A percentile compares a stretch with the other conserved stretches of the same genome.
These are phyloP conservation scores for Meriones psammophilus DNA, from an alignment of 2,797 vertebrate species.

Conservation along the genomic window DNA sequence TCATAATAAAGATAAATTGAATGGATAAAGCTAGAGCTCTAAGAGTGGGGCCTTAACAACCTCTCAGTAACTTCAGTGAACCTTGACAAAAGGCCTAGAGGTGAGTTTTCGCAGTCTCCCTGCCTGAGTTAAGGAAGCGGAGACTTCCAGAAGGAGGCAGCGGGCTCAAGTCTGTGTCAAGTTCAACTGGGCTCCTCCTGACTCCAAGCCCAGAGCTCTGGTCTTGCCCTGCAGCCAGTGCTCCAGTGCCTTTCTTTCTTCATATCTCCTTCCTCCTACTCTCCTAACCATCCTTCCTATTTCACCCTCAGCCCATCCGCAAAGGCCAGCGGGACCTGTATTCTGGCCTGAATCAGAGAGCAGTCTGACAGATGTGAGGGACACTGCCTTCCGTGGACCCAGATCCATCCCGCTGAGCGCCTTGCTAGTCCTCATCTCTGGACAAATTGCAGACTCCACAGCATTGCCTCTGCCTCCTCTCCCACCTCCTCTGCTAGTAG, in stretches of 20 bases:
- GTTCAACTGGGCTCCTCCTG: background rate
- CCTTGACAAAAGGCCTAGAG: background rate
- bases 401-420: background rate
- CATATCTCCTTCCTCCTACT: background rate
- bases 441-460: conserved; percentile 8
- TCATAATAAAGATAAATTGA: conserved; percentile 10
- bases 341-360: conserved; percentile 86
- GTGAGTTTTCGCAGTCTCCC: background rate
- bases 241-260: background rate
- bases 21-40: background rate
- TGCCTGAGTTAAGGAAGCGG: background rate
- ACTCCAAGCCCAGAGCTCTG: background rate
- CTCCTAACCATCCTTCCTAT: conserved; percentile 6
- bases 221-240: background rate
- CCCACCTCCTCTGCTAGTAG: background rate
- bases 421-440: conserved; percentile 2
- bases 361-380: conserved; percentile 77
- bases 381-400: background rate
- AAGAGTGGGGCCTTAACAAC: background rate
- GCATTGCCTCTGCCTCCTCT: background rate
- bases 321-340: conserved; percentile 89
- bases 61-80: background rate
- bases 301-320: conserved; percentile 87
- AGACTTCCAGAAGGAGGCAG: background rate
- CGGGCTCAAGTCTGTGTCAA: background rate